Evolutionary conservation across 2,113 vertebrate genomes (phyloP).

Genomic region (Phodopus roborovskii): DNA sequence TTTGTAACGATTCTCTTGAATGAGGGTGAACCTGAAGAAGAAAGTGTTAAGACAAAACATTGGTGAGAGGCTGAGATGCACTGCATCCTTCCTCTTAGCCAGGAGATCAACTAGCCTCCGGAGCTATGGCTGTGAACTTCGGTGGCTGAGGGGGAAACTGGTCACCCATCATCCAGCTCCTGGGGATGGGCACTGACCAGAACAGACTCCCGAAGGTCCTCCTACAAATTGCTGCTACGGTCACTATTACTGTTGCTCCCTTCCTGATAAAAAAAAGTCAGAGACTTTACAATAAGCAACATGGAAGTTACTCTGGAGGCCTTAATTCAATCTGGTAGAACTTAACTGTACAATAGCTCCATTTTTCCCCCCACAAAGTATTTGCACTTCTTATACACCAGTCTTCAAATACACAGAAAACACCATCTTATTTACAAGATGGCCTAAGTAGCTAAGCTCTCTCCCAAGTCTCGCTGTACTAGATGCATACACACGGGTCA

Average conservation of each 20-base stretch:
- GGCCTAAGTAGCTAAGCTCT: not conserved
- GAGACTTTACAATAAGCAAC: constrained; percentile 10
- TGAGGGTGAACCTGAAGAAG: not conserved
- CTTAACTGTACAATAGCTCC: not conserved
- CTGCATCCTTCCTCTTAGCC: not conserved
- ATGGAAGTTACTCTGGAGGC: not conserved
- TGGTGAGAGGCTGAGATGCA: not conserved
- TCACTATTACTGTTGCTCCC: not conserved
- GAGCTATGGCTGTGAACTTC: not conserved
- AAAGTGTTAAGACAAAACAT: not conserved
- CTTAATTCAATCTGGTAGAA: not conserved
- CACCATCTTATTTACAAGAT: not conserved
- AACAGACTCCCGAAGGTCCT: not conserved
- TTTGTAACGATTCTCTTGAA: not conserved
- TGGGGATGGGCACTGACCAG: not conserved
- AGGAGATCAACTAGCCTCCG: not conserved
- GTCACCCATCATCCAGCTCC: not conserved
- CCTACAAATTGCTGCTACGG: not conserved
- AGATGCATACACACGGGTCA: not conserved
- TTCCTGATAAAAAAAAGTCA: not conserved
- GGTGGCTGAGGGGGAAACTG: not conserved
- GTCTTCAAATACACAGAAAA: not conserved
- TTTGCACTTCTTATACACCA: not conserved
- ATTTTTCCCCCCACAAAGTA: not conserved
- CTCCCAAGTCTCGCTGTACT: not conserved